Base-by-base conservation (phyloP, 2,797 vertebrate species). In the Gadopsis bispinosus region DNA sequence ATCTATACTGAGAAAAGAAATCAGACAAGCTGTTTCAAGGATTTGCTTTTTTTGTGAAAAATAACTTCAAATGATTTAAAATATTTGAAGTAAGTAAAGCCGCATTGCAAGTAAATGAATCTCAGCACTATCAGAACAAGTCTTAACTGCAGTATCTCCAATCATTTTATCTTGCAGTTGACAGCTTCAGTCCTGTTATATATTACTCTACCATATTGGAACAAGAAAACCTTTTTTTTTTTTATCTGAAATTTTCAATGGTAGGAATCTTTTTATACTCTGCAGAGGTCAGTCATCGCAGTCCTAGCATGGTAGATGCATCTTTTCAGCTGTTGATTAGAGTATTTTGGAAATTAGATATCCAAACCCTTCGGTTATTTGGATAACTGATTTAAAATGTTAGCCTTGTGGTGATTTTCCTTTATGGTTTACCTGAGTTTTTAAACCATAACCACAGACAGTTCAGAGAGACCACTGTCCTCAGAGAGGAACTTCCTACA, bases 111-210 rank as follows among this genome's bases (percentile, higher is more conserved):
- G 54, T 68, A 26, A 82, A 86, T 78, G 20, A 55, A 73, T 85
- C 68, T 63, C 17, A n/a, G 41, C 29, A 2, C 58, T 69, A 60
- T 84, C 45, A 17, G 41, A 56, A 68, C 29, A 22, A 71, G 74
- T 70, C 29, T 73, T 58, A 80, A 43, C 33, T 66, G 73, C 66
- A 33, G 64, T 65, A 80, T 81, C 68, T 83, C 20, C 9, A 7
- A 7, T 61, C 20, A 51, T 70, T 86, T 90, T 75, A 86, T 88
- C 85, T 70, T 53, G 35, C 22, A 43, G 56, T 35, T 50, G 81
- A 83, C 83, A 74, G 48, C 47, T 80, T 80, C 31, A 66, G 62
- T 72, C 71, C 12, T 47, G 54, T 70, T 84, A 76, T 73, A 50
- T 74, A 43, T 75, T 55, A 55, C 31, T 77, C 19, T 69, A 19